Base-by-base conservation (phyloP, 2,888 invertebrate genomes). In the Athalia rosae region DNA sequence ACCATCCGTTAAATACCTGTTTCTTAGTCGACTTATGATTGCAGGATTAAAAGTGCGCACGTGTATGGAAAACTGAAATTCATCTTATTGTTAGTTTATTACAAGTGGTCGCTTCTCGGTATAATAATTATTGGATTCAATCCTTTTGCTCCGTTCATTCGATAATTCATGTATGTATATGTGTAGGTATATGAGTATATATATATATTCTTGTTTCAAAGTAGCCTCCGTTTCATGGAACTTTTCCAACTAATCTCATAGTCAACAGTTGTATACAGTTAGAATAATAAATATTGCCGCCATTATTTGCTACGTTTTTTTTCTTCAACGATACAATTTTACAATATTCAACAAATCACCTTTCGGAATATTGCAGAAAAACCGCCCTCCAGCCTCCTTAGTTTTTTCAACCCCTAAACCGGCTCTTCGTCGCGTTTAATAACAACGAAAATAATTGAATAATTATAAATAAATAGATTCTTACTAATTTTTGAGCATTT, bases 221-320 rank as follows among this genome's bases (percentile, higher is more conserved):
- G 15, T 61, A 15, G 61, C 61, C 8, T 15, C 6, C 15, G 8
- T 28, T 61, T 7, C 28, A 13, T 61, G 4, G 7, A 4, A n/a
- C 61, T 61, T 61, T 61, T 43, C 45, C 76, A 77, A 7, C 78
- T 79, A 73, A 69, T 78, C 69, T 76, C 71, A 76, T 80, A 76
- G 61, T 81, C 81, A 84, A 85, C 83, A 83, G 81, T 81, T 82
- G 81, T 8, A 48, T 66, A 66, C 41, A 11, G 11, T 82, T 78
- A 84, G 88, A 86, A 86, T 87, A 87, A 84, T 78, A 56, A 47
- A 85, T 87, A 87, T 86, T 87, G 87, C 87, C 83, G 85, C 83
- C 82, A 84, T 85, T 84, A 86, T 83, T 85, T 84, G 84, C 83
- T 85, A 84, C 82, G 79, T 82, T 63, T 79, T 77, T 48, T 73